phyloP scores from a whole-genome alignment of 2,888 invertebrate species.

The Sphaerophoria taeniata region DNA sequence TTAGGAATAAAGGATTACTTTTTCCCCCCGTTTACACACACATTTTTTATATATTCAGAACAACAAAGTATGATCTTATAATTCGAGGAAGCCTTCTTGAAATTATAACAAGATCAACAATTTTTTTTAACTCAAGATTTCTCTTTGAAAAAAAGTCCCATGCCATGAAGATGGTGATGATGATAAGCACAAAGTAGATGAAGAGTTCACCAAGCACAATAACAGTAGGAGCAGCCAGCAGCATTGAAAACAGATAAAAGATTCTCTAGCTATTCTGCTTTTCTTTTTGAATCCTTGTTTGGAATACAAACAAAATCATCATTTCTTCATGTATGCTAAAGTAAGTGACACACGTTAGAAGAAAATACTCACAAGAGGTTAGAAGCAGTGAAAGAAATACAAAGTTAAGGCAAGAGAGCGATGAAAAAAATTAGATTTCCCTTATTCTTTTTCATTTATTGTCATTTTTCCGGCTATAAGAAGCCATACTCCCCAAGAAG shows the following conservation, averaged over 20 bases:
- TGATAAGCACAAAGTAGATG: constrained; percentile 1
- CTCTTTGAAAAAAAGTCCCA: neutral
- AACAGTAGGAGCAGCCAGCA: constrained; percentile 30
- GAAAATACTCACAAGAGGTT: constrained; percentile 52
- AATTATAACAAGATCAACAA: neutral
- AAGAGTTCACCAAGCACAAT: constrained; percentile 22
- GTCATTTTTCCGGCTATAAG: neutral
- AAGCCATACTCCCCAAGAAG: too few species aligned
- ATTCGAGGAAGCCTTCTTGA: constrained; percentile 28
- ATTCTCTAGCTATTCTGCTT: constrained; percentile 26
- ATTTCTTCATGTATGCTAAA: neutral
- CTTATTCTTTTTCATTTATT: constrained; percentile 31
- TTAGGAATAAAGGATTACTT: constrained; percentile 58
- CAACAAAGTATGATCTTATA: constrained; percentile 51
- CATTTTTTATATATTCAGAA: constrained; percentile 2
- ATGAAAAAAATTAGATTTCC: neutral
- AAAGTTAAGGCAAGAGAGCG: neutral
- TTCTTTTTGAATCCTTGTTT: constrained; percentile 28
- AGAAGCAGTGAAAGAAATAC: constrained; percentile 24
- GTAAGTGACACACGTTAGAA: constrained; percentile 52
- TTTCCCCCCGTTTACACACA: constrained; percentile 41
- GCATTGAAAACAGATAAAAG: constrained; percentile 48
- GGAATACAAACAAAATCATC: neutral
- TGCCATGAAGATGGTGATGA: neutral
- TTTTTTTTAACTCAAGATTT: neutral